Evolutionary conservation across 2,113 vertebrate species (phyloP).

Genomic region (Copsychus sechellarum): DNA sequence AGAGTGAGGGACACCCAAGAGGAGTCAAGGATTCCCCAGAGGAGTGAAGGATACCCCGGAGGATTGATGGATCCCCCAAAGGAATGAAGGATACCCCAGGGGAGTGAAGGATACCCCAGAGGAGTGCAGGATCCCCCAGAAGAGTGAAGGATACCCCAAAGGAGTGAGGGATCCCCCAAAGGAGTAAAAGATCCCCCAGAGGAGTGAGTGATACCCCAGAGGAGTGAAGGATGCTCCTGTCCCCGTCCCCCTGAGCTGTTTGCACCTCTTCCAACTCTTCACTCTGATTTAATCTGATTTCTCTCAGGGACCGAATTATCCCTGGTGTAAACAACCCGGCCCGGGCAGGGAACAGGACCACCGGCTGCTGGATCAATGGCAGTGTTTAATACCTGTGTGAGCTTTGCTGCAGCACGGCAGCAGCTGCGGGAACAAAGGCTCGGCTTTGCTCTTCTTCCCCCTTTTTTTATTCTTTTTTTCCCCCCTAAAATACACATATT

Average conservation of each 20-base stretch:
- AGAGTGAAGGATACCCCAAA: accelerated
- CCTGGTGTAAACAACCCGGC: background rate
- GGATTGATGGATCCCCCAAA: accelerated
- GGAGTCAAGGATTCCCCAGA: accelerated
- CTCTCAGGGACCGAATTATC: conserved; percentile 21
- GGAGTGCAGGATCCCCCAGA: accelerated
- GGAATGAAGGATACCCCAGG: accelerated
- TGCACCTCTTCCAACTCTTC: background rate
- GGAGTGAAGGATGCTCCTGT: background rate
- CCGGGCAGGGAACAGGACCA: background rate
- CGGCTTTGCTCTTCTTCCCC: conserved; percentile 14
- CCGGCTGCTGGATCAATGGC: conserved; percentile 43
- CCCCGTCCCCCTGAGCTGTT: background rate
- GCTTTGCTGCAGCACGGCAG: conserved; percentile 60
- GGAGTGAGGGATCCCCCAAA: accelerated
- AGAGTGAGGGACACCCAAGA: background rate
- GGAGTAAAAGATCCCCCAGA: accelerated
- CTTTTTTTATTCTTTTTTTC: background rate
- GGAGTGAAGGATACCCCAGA: background rate
- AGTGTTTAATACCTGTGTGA: conserved; percentile 65
- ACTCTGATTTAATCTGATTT: background rate
- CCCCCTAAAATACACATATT: background rate
- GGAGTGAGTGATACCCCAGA: accelerated
- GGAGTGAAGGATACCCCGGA: no score
- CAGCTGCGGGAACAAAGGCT: conserved; percentile 73